phyloP scores from a whole-genome alignment of 1,140 invertebrate genomes.

The Drosophila sturtevanti region DNA sequence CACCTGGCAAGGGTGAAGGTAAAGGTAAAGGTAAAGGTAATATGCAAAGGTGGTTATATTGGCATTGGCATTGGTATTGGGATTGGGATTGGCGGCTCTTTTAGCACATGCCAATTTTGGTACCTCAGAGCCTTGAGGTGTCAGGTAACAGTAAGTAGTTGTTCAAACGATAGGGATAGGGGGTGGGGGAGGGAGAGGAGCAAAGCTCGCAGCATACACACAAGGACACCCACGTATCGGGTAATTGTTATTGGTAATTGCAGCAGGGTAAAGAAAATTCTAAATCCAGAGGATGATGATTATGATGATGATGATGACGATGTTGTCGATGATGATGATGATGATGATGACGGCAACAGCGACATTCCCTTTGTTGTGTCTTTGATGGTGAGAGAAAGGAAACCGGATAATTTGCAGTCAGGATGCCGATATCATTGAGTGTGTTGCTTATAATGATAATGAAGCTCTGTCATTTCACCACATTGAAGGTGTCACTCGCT shows the following conservation, averaged over 20 bases:
- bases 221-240: conserved; percentile 26
- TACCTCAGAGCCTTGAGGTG: conserved; percentile 1
- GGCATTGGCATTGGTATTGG: not conserved
- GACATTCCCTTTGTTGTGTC: conserved; percentile 30
- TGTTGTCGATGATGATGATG: not conserved
- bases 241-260: conserved; percentile 29
- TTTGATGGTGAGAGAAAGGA: not conserved
- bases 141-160: not conserved
- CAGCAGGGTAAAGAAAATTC: conserved; percentile 7
- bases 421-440: conserved; percentile 4
- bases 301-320: not conserved
- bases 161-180: too few relatives aligned
- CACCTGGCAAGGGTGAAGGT: not conserved
- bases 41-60: too few relatives aligned
- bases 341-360: conserved; percentile 9
- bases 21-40: not conserved
- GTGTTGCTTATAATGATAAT: conserved; percentile 7
- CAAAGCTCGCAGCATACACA: not conserved
- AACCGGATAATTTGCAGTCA: conserved; percentile 48
- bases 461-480: not conserved
- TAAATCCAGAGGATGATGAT: not conserved
- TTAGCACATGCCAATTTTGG: conserved; percentile 1
- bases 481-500: conserved; percentile 2
- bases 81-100: not conserved
- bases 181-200: too few relatives aligned